Evolutionary conservation across 2,113 vertebrate genomes (phyloP).

Genomic region (Cyphomyrus discorhynchus): DNA sequence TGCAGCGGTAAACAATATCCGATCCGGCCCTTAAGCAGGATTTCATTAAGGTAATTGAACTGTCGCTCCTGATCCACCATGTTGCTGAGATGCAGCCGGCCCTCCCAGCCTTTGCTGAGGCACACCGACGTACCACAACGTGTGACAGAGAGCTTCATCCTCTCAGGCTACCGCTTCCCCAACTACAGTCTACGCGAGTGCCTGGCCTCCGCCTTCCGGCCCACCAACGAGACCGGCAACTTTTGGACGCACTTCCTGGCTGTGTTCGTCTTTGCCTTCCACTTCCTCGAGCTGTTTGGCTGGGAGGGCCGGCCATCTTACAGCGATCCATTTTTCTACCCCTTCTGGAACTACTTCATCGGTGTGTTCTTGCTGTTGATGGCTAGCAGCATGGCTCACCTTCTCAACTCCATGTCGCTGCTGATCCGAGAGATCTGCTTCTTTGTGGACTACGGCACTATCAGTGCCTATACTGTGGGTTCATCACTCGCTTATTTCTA

Average conservation of each 20-base stretch:
- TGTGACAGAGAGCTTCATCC: conserved; percentile 64
- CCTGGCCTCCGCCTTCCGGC: conserved; percentile 62
- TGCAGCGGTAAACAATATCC: neutral
- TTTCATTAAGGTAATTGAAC: neutral
- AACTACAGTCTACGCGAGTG: conserved; percentile 67
- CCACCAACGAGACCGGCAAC: conserved; percentile 69
- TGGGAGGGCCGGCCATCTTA: conserved; percentile 36
- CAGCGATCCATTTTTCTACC: conserved; percentile 59
- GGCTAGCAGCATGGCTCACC: conserved; percentile 69
- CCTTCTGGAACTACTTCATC: conserved; percentile 64
- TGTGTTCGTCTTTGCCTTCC: conserved; percentile 58
- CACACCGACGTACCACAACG: conserved; percentile 57
- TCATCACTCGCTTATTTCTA: conserved; percentile 67
- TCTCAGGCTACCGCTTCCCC: conserved; percentile 66
- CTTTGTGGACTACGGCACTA: conserved; percentile 68
- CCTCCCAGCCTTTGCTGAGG: conserved; percentile 50
- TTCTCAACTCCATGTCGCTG: conserved; percentile 70
- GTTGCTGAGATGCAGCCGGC: conserved; percentile 39
- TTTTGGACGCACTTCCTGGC: conserved; percentile 74
- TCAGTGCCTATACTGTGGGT: conserved; percentile 65
- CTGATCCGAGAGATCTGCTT: conserved; percentile 66
- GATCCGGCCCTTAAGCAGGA: neutral
- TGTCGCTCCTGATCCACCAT: conserved; percentile 27
- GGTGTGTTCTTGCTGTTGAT: conserved; percentile 63
- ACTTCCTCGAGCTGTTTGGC: conserved; percentile 56